These are phyloP conservation scores for Drosophila nebulosa DNA, from an alignment of 1,140 invertebrate species.

Conservation along the genomic window DNA sequence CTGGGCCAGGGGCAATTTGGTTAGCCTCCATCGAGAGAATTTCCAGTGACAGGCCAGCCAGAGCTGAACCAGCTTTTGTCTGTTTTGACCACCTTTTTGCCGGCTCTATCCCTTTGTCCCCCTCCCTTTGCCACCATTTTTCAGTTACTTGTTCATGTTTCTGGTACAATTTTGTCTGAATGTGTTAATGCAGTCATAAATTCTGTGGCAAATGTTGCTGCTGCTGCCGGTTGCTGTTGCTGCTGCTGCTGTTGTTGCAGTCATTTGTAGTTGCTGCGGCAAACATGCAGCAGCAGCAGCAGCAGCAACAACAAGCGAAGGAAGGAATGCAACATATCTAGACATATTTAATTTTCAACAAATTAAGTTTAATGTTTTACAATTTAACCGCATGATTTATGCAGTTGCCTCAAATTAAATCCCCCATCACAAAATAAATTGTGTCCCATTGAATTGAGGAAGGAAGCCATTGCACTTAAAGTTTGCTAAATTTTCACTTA, in stretches of 20 bases:
- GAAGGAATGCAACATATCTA: conserved; percentile 63
- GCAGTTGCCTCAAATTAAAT: conserved; percentile 72
- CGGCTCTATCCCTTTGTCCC: neutral
- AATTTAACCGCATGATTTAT: conserved; percentile 70
- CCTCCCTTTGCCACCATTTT: neutral
- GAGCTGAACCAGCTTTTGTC: neutral
- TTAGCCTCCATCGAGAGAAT: neutral
- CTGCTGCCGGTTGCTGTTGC: conserved; percentile 27
- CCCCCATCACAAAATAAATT: conserved; percentile 14
- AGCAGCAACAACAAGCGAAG: conserved; percentile 56
- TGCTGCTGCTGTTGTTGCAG: conserved; percentile 20
- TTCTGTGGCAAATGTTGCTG: conserved; percentile 63
- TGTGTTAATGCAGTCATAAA: conserved; percentile 68
- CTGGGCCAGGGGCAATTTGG: conserved; percentile 19
- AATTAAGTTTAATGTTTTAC: conserved; percentile 72
- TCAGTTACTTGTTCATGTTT: conserved; percentile 15
- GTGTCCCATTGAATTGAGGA: neutral
- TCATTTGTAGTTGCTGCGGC: conserved; percentile 35
- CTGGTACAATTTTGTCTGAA: conserved; percentile 24
- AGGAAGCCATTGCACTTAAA: neutral
- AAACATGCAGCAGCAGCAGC: conserved; percentile 39
- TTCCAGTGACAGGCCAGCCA: neutral
- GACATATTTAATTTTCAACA: conserved; percentile 74
- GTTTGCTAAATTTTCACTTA: conserved; percentile 2
- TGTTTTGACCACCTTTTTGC: neutral